phyloP scores from a whole-genome alignment of 2,113 vertebrate genomes.

The Paedocypris sp. region DNA sequence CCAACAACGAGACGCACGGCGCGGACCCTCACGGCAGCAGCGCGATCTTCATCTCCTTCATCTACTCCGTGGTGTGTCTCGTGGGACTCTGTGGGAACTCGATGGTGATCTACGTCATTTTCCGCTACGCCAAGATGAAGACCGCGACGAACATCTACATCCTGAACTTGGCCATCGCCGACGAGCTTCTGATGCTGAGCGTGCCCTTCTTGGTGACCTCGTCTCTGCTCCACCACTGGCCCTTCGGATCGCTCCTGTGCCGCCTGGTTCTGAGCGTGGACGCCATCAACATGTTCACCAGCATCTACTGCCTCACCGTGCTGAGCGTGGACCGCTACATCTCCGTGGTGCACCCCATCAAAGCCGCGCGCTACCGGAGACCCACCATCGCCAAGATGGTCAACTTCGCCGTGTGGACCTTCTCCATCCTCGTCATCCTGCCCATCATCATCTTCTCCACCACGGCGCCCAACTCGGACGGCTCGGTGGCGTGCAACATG shows the following conservation, averaged over 20 bases:
- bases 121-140: constrained; percentile 88
- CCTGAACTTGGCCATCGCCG: constrained; percentile 78
- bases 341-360: constrained; percentile 83
- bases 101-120: constrained; percentile 84
- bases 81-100: constrained; percentile 82
- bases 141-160: constrained; percentile 88
- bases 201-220: constrained; percentile 83
- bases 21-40: constrained; percentile 71
- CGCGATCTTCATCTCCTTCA: constrained; percentile 82
- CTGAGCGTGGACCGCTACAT: constrained; percentile 82
- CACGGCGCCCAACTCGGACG: constrained; percentile 73
- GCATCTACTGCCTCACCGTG: constrained; percentile 81
- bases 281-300: constrained; percentile 91
- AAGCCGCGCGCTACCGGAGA: constrained; percentile 76
- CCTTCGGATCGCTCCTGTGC: constrained; percentile 78
- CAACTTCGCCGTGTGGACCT: constrained; percentile 75
- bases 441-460: constrained; percentile 80
- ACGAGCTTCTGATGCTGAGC: constrained; percentile 83
- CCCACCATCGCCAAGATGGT: constrained; percentile 81
- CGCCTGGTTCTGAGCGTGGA: constrained; percentile 82
- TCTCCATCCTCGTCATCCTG: constrained; percentile 76
- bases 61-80: constrained; percentile 81
- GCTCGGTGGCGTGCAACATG: constrained; percentile 82
- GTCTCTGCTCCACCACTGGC: constrained; percentile 80
- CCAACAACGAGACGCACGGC: constrained; percentile 63